phyloP scores from a whole-genome alignment of 2,797 vertebrate genomes.

The Sebastes taczanowskii region DNA sequence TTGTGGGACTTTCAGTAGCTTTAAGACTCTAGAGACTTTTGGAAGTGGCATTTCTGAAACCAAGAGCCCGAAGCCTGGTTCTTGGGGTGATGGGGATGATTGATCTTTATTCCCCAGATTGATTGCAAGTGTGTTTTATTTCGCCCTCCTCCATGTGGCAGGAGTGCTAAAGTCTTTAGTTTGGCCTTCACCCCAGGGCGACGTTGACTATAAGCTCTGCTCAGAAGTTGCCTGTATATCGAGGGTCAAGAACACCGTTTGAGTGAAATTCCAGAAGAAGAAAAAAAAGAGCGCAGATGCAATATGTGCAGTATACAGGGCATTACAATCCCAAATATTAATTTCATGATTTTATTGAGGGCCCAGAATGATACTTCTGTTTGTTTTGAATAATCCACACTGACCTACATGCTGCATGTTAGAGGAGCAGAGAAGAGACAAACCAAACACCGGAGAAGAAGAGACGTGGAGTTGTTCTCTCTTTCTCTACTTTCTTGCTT shows the following conservation, averaged over 20 bases:
- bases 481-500: not conserved
- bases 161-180: conserved; percentile 20
- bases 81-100: not conserved
- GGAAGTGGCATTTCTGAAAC: conserved; percentile 55
- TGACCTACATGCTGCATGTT: conserved; percentile 71
- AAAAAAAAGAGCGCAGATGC: conserved; percentile 37
- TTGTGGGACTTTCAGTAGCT: conserved; percentile 65
- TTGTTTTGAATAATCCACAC: conserved; percentile 45
- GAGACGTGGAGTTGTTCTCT: not conserved
- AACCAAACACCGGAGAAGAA: conserved; percentile 61
- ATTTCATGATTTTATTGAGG: conserved; percentile 24
- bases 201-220: conserved; percentile 8
- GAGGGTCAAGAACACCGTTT: not conserved
- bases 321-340: conserved; percentile 70
- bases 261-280: conserved; percentile 38
- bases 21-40: conserved; percentile 69
- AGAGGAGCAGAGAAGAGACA: conserved; percentile 37
- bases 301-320: conserved; percentile 61
- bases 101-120: conserved; percentile 4
- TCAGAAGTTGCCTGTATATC: conserved; percentile 13
- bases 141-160: not conserved
- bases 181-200: conserved; percentile 32
- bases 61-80: conserved; percentile 33
- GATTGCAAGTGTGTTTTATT: conserved; percentile 1
- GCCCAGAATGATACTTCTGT: conserved; percentile 35